A percentile compares a stretch with the other conserved stretches of the same genome.
Conservation (phyloP, 2,888 invertebrate genomes). For the Kuschelorhynchus macadamiae region DNA sequence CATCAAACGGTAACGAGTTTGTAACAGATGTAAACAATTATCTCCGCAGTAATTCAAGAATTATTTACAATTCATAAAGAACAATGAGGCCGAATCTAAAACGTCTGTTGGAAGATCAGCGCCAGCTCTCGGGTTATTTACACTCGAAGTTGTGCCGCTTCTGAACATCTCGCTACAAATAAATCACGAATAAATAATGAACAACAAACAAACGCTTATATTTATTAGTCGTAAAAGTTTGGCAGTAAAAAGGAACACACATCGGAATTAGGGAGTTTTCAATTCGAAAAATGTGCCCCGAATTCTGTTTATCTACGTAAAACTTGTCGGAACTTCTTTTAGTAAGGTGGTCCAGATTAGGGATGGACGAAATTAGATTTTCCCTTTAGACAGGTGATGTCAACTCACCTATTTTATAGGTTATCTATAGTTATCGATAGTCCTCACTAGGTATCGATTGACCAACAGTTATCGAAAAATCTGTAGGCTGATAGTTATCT, state of each 20-base stretch:
- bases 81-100: slow-evolving; percentile 47
- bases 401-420: no score
- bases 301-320: no score
- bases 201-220: slow-evolving; percentile 61
- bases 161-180: slow-evolving; percentile 51
- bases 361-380: no score
- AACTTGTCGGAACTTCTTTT: no score
- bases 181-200: slow-evolving; percentile 61
- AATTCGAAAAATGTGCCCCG: no score
- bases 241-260: slow-evolving; percentile 57
- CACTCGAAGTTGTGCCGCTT: slow-evolving; percentile 44
- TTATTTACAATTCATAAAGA: slow-evolving; percentile 50
- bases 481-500: no score
- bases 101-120: slow-evolving; percentile 45
- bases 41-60: slow-evolving; percentile 41
- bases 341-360: no score
- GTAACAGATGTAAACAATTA: slow-evolving; percentile 46
- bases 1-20: slow-evolving; percentile 35
- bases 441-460: no score
- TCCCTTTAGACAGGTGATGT: no score
- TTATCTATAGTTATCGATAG: no score
- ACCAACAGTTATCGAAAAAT: no score
- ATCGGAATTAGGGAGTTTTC: slow-evolving; percentile 30
- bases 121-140: slow-evolving; percentile 44
- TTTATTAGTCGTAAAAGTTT: slow-evolving; percentile 61